A percentile compares a stretch with the other conserved stretches of the same genome.
phyloP scores from a whole-genome alignment of 2,113 vertebrate species.

The Barnardius zonarius region DNA sequence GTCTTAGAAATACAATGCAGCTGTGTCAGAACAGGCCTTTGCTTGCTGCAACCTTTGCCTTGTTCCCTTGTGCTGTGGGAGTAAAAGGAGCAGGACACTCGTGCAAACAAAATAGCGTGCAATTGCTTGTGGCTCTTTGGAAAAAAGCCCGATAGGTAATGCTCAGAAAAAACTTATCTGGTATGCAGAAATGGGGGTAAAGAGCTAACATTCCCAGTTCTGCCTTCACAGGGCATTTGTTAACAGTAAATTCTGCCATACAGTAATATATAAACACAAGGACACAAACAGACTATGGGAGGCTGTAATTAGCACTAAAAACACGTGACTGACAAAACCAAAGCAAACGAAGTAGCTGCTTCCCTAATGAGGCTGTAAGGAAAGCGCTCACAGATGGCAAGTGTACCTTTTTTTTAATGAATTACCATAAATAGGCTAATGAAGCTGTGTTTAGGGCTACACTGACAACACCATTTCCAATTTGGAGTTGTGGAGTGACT shows the following conservation, averaged over 20 bases:
- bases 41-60: not conserved
- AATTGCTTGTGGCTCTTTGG: not conserved
- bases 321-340: not conserved
- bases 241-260: not conserved
- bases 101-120: not conserved
- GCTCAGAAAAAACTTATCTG: not conserved
- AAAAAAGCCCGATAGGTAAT: not conserved
- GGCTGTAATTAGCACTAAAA: not conserved
- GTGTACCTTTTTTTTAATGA: not conserved
- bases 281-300: not conserved
- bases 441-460: not conserved
- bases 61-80: fast-evolving
- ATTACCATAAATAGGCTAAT: not conserved
- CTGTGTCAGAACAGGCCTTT: not conserved
- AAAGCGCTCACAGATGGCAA: not conserved
- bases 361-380: not conserved
- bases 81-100: not conserved
- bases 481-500: not conserved
- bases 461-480: not conserved
- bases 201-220: not conserved
- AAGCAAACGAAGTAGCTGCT: not conserved
- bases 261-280: not conserved
- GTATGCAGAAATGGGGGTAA: not conserved
- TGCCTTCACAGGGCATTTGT: not conserved
- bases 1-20: not conserved